A percentile compares a stretch with the other conserved stretches of the same genome.
Evolutionary conservation across 2,797 vertebrate genomes (phyloP).

Genomic region (Falco novaeseelandiae): DNA sequence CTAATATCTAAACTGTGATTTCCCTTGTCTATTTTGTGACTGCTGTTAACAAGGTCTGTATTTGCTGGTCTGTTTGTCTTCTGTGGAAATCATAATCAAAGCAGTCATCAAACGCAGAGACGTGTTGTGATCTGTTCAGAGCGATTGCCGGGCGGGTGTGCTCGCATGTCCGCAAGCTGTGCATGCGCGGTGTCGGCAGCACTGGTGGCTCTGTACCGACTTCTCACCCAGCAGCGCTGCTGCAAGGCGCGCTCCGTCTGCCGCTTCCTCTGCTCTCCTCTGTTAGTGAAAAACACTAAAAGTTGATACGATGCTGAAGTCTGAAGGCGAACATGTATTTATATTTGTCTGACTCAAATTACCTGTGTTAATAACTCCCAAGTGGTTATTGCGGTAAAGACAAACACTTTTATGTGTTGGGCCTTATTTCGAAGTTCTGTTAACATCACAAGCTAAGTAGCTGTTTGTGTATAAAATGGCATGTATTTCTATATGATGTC

Average conservation of each 20-base stretch:
- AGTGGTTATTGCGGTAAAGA: neutral
- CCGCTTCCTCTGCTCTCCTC: neutral
- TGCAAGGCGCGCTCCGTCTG: rapidly evolving
- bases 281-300: neutral
- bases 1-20: neutral
- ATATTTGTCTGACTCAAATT: neutral
- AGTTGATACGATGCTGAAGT: neutral
- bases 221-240: neutral
- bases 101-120: neutral
- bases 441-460: neutral
- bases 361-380: neutral
- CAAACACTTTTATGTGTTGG: neutral
- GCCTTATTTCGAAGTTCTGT: neutral
- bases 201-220: neutral
- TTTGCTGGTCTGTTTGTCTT: conserved; percentile 15
- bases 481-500: rapidly evolving
- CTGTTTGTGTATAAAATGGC: rapidly evolving
- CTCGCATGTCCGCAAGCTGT: neutral
- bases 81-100: neutral
- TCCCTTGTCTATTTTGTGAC: neutral
- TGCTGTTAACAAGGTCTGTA: neutral
- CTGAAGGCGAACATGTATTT: neutral
- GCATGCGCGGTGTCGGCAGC: rapidly evolving
- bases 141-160: rapidly evolving
- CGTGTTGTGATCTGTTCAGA: neutral